Percentiles rank a stretch among this genome's conserved stretches.
phyloP scores from a whole-genome alignment of 2,113 vertebrate species.

The Mormoops blainvillei region DNA sequence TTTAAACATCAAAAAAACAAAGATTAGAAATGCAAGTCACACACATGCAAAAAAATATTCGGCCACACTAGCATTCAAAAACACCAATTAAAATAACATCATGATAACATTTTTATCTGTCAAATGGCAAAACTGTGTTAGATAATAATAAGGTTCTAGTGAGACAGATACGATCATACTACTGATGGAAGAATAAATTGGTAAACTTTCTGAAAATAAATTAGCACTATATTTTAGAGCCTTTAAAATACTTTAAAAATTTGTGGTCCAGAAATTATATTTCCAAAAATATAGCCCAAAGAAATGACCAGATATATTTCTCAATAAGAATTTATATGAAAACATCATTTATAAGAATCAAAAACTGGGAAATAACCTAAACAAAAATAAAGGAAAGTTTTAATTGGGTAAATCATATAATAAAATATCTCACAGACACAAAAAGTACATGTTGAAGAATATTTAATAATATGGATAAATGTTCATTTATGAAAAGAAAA shows the following conservation, averaged over 20 bases:
- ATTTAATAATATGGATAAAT: neutral
- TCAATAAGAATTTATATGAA: neutral
- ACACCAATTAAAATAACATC: neutral
- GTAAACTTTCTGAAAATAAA: neutral
- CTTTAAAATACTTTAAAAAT: neutral
- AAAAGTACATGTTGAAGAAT: neutral
- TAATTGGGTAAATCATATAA: neutral
- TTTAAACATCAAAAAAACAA: neutral
- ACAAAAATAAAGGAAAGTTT: neutral
- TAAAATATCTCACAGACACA: neutral
- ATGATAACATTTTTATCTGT: neutral
- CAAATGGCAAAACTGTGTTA: neutral
- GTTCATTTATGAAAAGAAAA: neutral
- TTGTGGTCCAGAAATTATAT: neutral
- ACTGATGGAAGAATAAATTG: neutral
- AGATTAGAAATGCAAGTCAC: neutral
- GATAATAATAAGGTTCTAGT: neutral
- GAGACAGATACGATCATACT: neutral
- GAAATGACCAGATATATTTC: neutral
- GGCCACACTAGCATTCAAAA: neutral
- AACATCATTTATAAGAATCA: neutral
- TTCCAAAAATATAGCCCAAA: neutral
- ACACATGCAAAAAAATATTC: neutral
- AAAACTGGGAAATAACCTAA: neutral
- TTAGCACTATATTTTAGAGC: neutral